These are phyloP conservation scores for Scomberomorus guttatus DNA, from an alignment of 2,797 vertebrate species.

Conservation along the genomic window DNA sequence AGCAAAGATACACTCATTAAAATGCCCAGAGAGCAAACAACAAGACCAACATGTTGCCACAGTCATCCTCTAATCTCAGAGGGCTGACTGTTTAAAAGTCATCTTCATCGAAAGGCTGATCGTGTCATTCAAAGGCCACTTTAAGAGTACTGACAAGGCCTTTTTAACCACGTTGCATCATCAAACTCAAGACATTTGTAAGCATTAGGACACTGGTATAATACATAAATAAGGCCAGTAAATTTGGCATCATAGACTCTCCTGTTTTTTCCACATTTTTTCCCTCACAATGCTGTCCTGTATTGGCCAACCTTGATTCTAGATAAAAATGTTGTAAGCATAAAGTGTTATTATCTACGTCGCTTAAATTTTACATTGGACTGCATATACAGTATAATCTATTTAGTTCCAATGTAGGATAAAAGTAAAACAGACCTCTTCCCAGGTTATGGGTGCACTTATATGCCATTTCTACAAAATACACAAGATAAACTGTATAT, in stretches of 20 bases:
- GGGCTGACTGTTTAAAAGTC: not conserved
- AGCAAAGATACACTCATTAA: slow-evolving; percentile 35
- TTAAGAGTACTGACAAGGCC: not conserved
- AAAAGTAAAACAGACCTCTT: not conserved
- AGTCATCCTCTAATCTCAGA: slow-evolving; percentile 7
- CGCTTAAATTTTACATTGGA: not conserved
- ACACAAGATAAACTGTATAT: not conserved
- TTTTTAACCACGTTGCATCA: not conserved
- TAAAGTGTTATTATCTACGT: not conserved
- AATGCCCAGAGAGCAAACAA: slow-evolving; percentile 26
- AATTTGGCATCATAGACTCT: not conserved
- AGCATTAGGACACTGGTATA: not conserved
- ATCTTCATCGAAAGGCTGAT: not conserved
- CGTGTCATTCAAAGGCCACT: not conserved
- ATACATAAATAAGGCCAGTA: not conserved
- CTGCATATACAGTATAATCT: not conserved
- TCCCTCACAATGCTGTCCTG: not conserved
- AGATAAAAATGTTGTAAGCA: not conserved
- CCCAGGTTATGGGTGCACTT: not conserved
- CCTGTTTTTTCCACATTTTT: not conserved
- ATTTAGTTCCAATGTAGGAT: not conserved
- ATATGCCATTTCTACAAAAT: not conserved
- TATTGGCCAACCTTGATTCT: not conserved
- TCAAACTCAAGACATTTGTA: not conserved
- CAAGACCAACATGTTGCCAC: slow-evolving; percentile 10